Conservation (phyloP, 2,113 vertebrate genomes). For the Chionomys nivalis region DNA sequence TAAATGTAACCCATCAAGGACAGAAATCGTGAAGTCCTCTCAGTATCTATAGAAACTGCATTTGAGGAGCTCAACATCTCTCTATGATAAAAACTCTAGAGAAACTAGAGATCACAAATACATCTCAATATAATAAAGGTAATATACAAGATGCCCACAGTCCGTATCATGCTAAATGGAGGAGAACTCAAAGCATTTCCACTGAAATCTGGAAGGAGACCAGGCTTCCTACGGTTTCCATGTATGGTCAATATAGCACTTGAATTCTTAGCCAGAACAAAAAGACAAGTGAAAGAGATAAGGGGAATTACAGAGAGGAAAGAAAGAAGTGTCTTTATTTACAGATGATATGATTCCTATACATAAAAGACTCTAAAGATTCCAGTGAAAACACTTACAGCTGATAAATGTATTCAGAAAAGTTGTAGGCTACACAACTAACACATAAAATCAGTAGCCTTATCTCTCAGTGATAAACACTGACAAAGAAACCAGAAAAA, state of each 20-base stretch:
- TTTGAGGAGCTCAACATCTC: neutral
- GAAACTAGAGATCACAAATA: neutral
- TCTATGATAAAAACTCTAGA: neutral
- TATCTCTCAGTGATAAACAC: neutral
- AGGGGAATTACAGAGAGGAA: neutral
- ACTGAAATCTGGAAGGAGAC: neutral
- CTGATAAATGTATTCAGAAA: neutral
- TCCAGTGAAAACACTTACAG: neutral
- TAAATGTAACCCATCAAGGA: neutral
- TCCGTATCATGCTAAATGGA: neutral
- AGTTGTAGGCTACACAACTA: neutral
- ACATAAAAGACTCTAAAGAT: neutral
- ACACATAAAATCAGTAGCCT: neutral
- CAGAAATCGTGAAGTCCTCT: neutral
- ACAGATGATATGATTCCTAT: neutral
- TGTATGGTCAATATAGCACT: neutral
- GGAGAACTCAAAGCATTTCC: neutral
- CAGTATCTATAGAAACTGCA: neutral
- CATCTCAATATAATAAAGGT: neutral
- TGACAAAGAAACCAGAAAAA: neutral
- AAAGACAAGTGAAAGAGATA: neutral
- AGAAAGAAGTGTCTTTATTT: neutral
- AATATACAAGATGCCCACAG: neutral
- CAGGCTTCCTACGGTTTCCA: neutral
- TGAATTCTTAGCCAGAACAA: neutral